Conservation (phyloP, 2,797 vertebrate species). For the Phalloptychus januarius region DNA sequence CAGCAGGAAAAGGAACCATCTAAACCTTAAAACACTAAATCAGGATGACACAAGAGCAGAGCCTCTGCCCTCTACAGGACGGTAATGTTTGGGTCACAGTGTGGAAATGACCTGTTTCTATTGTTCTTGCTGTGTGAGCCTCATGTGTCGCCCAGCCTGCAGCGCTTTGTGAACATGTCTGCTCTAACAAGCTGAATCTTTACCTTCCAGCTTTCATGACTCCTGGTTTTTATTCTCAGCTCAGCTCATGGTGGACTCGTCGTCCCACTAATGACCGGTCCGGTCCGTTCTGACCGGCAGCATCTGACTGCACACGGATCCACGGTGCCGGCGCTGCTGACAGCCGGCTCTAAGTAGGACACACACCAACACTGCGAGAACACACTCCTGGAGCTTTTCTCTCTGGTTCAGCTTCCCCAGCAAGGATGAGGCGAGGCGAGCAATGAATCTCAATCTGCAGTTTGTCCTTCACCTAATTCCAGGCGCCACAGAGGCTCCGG, state of each 20-base stretch:
- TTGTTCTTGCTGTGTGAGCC: neutral
- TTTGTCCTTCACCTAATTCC: slow-evolving; percentile 70
- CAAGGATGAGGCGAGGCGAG: slow-evolving; percentile 43
- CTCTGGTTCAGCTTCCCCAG: slow-evolving; percentile 35
- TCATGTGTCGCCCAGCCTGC: slow-evolving; percentile 16
- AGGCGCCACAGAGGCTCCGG: slow-evolving; percentile 35
- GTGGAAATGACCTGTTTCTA: neutral
- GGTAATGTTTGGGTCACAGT: neutral
- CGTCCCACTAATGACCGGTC: slow-evolving; percentile 61
- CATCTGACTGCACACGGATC: slow-evolving; percentile 63
- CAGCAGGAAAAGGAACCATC: neutral
- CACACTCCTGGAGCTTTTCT: slow-evolving; percentile 35
- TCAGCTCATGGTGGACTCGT: slow-evolving; percentile 44
- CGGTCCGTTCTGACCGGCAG: slow-evolving; percentile 53
- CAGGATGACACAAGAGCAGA: neutral
- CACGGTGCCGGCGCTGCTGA: slow-evolving; percentile 47
- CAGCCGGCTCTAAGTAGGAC: slow-evolving; percentile 74
- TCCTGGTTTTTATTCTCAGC: slow-evolving; percentile 30
- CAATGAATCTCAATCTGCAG: slow-evolving; percentile 65
- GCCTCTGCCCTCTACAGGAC: neutral
- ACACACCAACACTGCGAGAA: slow-evolving; percentile 45
- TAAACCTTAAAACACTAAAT: neutral
- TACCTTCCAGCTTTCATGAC: slow-evolving; percentile 2
- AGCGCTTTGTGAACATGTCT: neutral
- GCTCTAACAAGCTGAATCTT: slow-evolving; percentile 18